phyloP scores from a whole-genome alignment of 2,113 vertebrate species.

The Manacus vitellinus region DNA sequence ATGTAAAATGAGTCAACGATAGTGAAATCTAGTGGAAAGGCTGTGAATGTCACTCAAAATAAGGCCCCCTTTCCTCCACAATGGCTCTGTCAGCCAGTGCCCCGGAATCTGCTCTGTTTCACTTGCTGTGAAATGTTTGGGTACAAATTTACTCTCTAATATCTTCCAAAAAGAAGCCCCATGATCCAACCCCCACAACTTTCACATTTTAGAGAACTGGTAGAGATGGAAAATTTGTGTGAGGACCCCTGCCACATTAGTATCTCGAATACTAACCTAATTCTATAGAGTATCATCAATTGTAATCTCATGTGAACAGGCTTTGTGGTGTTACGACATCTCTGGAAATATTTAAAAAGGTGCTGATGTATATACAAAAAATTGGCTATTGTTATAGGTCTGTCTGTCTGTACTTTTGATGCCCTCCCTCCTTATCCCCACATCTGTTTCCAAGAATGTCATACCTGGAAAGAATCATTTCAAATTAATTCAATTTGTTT shows the following conservation, averaged over 20 bases:
- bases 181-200: neutral
- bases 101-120: neutral
- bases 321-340: neutral
- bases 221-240: neutral
- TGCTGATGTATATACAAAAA: neutral
- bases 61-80: neutral
- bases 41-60: neutral
- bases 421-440: neutral
- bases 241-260: neutral
- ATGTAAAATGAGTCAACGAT: neutral
- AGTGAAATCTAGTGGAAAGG: neutral
- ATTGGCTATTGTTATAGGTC: neutral
- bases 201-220: neutral
- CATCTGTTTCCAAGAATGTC: slow-evolving; percentile 61
- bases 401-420: neutral
- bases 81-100: neutral
- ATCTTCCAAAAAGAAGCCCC: neutral
- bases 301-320: neutral
- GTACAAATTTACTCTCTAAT: neutral
- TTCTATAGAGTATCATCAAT: neutral
- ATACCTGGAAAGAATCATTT: slow-evolving; percentile 66
- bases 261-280: neutral
- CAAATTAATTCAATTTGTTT: slow-evolving; percentile 63
- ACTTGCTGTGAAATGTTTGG: neutral
- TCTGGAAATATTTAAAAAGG: neutral